phyloP scores from a whole-genome alignment of 2,797 vertebrate genomes.

The Anguilla megastoma region DNA sequence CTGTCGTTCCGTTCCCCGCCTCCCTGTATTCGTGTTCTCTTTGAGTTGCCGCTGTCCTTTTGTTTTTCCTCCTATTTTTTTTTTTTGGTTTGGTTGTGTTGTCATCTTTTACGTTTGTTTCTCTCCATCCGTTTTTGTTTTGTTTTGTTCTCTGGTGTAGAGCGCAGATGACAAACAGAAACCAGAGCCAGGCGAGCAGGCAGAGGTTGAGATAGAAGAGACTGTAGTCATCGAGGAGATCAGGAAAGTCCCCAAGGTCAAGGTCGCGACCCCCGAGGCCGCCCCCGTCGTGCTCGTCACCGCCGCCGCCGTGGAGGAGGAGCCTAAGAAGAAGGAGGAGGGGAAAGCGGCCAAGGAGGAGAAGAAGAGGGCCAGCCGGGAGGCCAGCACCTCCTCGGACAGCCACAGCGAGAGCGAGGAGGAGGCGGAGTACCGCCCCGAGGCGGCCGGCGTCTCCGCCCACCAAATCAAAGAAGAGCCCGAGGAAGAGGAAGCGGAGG shows the following conservation, averaged over 20 bases:
- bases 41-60: slow-evolving; percentile 52
- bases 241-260: slow-evolving; percentile 73
- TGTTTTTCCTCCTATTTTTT: slow-evolving; percentile 44
- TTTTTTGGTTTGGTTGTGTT: slow-evolving; percentile 73
- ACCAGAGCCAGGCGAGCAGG: slow-evolving; percentile 78
- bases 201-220: slow-evolving; percentile 92
- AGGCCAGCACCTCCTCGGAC: slow-evolving; percentile 72
- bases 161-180: slow-evolving; percentile 83
- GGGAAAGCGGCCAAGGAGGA: slow-evolving; percentile 32
- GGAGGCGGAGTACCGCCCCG: slow-evolving; percentile 88
- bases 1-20: slow-evolving; percentile 56
- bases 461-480: slow-evolving; percentile 82
- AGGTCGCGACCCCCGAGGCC: slow-evolving; percentile 59
- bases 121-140: slow-evolving; percentile 69
- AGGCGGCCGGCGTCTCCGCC: slow-evolving; percentile 69
- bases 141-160: slow-evolving; percentile 70
- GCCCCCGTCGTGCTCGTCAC: background rate
- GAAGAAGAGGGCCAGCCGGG: slow-evolving; percentile 33
- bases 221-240: slow-evolving; percentile 83
- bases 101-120: slow-evolving; percentile 73
- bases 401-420: slow-evolving; percentile 89
- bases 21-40: slow-evolving; percentile 32
- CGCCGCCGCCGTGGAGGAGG: background rate
- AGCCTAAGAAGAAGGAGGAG: slow-evolving; percentile 28
- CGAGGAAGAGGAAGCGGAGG: slow-evolving; percentile 72